Evolutionary conservation across 2,888 invertebrate species (phyloP).

Genomic region (Monochamus alternatus): DNA sequence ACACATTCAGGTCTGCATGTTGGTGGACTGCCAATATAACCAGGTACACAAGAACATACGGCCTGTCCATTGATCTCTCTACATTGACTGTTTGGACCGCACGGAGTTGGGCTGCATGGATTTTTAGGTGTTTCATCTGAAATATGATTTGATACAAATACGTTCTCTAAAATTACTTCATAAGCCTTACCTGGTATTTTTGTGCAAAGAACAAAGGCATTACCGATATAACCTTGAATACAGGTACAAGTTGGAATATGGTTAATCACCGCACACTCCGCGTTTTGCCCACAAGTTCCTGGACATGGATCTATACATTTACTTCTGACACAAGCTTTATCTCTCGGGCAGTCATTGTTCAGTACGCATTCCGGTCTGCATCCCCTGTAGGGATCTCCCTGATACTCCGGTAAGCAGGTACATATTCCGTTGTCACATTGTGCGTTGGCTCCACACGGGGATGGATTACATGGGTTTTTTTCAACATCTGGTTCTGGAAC

Average conservation of each 20-base stretch:
- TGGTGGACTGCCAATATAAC: constrained; percentile 72
- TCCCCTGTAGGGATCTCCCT: constrained; percentile 81
- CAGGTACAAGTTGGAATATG: constrained; percentile 87
- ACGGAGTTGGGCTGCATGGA: constrained; percentile 82
- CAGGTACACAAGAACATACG: constrained; percentile 72
- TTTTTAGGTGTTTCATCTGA: constrained; percentile 64
- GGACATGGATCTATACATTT: constrained; percentile 83
- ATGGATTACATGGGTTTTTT: constrained; percentile 76
- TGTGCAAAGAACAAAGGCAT: constrained; percentile 81
- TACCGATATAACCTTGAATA: constrained; percentile 80
- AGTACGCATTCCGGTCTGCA: constrained; percentile 83
- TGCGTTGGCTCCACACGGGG: constrained; percentile 79
- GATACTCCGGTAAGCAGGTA: constrained; percentile 79
- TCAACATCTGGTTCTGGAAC: constrained; percentile 44
- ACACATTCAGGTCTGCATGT: constrained; percentile 74
- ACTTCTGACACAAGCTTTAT: constrained; percentile 81
- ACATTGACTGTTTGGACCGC: constrained; percentile 72
- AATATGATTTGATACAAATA: constrained; percentile 33
- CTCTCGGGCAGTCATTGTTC: constrained; percentile 80
- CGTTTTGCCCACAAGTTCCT: constrained; percentile 83
- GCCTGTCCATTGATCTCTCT: constrained; percentile 77
- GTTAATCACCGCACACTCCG: constrained; percentile 82
- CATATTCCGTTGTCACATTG: constrained; percentile 79
- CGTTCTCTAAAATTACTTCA: constrained; percentile 36
- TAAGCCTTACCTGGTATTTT: constrained; percentile 71